A percentile compares a stretch with the other conserved stretches of the same genome.
These are phyloP conservation scores for Zingel zingel DNA, from an alignment of 2,113 vertebrate genomes.

Conservation along the genomic window DNA sequence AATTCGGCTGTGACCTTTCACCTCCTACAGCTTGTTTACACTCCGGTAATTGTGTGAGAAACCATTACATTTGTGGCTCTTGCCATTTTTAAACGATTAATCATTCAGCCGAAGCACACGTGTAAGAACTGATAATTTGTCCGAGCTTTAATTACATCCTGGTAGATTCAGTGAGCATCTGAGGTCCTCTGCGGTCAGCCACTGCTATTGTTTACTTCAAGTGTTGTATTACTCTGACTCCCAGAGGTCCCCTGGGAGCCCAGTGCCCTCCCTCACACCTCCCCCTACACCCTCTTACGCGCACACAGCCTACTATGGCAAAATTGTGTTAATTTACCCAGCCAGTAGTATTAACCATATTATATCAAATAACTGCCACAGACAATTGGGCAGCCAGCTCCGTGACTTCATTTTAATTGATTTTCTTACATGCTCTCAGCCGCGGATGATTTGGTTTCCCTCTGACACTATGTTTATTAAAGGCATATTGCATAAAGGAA, in stretches of 20 bases:
- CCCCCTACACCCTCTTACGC: conserved; percentile 39
- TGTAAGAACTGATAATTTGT: conserved; percentile 44
- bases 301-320: conserved; percentile 81
- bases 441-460: conserved; percentile 90
- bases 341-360: conserved; percentile 94
- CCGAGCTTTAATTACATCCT: conserved; percentile 60
- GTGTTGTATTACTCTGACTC: conserved; percentile 77
- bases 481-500: conserved; percentile 87
- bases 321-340: conserved; percentile 97
- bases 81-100: not conserved
- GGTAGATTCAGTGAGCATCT: conserved; percentile 53
- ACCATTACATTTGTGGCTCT: not conserved
- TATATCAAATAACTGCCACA: conserved; percentile 97
- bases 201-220: conserved; percentile 81
- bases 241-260: conserved; percentile 79
- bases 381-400: conserved; percentile 90
- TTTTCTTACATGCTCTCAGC: conserved; percentile 90
- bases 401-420: conserved; percentile 98
- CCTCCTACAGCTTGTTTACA: conserved; percentile 14
- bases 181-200: conserved; percentile 76
- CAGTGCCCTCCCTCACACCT: conserved; percentile 56
- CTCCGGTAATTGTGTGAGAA: not conserved
- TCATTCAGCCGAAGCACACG: not conserved
- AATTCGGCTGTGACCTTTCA: not conserved
- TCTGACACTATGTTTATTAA: conserved; percentile 95